Base-by-base conservation (phyloP, 92 coral and sea anemone species). In the Chrysogorgia sp. region DNA sequence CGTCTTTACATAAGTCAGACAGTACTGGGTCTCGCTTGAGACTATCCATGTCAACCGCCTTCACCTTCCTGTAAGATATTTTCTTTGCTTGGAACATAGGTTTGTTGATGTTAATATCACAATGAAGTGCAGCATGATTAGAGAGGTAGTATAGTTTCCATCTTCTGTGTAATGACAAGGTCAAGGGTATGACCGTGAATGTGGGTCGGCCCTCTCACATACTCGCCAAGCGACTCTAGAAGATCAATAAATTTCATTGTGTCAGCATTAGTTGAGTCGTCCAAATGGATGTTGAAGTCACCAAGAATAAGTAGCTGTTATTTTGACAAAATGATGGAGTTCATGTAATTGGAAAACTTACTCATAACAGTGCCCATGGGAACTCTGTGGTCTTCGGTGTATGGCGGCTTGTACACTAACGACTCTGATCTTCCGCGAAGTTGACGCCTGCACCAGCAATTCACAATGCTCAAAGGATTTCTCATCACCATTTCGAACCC, bases 51-150 rank as follows among this genome's bases (percentile, higher is more conserved):
- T 84, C 71, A 4, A 77, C 63, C 26, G 63, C 57, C 79, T 82
- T 86, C 55, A 86, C 72, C 62, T 86, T 86, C 47, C 86, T 80
- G 74, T 68, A 82, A 47, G 76, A 67, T 62, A 76, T 61, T 29
- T 61, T 62, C 66, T 86, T 86, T 19, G 56, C 64, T 50, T 75
- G 60, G 57, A 76, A 70, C 49, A 34, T 47, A 21, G 84, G 71
- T 65, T 80, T 71, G 60, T 75, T 63, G 34, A 82, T 62, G 66
- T 35, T n/a, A 55, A 83, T 65, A 34, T 53, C 30, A 57, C 82
- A 83, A 40, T 62, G 59, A n/a, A 83, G 67, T 24, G 68, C 76
- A 10, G 82, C 75, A 53, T 83, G 87, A 63, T 75, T 76, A 30
- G 82, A 75, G 76, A 83, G 17, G 49, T 75, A 83, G 32, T 58